Evolutionary conservation across 2,113 vertebrate genomes (phyloP).

Genomic region (Progne subis): DNA sequence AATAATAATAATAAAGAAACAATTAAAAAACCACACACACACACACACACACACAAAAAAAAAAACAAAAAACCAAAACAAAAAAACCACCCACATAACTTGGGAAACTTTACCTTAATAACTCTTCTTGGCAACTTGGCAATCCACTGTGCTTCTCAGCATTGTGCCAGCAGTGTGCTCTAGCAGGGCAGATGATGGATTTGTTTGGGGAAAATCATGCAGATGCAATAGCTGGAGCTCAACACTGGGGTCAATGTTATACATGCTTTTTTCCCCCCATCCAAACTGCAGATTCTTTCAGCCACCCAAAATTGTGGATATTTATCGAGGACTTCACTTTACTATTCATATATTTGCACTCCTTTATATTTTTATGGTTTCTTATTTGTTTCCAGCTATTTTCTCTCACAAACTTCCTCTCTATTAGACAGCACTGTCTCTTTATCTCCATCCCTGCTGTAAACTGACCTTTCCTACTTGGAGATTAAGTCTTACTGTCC

Average conservation of each 20-base stretch:
- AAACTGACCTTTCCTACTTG: slow-evolving; percentile 22
- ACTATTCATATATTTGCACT: neutral
- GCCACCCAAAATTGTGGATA: neutral
- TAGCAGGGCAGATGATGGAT: neutral
- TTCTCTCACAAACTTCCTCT: neutral
- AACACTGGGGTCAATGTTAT: neutral
- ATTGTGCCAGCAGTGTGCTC: neutral
- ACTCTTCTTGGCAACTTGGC: neutral
- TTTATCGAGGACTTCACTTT: slow-evolving; percentile 11
- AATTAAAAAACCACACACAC: neutral
- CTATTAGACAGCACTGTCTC: neutral
- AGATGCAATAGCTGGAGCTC: neutral
- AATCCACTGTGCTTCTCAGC: neutral
- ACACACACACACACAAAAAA: no score
- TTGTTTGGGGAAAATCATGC: neutral
- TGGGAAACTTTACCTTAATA: neutral
- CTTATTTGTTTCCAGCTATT: neutral
- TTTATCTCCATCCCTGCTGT: neutral
- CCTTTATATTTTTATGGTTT: slow-evolving; percentile 21
- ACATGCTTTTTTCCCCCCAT: neutral
- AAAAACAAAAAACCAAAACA: no score
- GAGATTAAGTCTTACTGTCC: slow-evolving; percentile 35
- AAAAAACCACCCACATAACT: no score
- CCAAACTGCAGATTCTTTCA: neutral
- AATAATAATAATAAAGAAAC: no score